A percentile compares a stretch with the other conserved stretches of the same genome.
These are phyloP conservation scores for Conopomorpha cramerella DNA, from an alignment of 1,140 invertebrate genomes.

Conservation along the genomic window DNA sequence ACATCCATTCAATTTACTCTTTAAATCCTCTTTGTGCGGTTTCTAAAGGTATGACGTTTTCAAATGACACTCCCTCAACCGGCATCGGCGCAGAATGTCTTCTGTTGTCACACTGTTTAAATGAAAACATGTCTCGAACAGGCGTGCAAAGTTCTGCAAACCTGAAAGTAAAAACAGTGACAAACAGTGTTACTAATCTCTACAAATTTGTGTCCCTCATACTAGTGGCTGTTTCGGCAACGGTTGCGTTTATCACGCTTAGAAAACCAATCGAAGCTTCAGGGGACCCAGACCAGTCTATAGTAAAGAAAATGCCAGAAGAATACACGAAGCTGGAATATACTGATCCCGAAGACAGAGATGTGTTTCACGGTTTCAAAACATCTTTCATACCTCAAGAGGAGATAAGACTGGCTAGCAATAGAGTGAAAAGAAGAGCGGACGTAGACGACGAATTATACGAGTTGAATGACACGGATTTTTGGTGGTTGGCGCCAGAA, in stretches of 20 bases:
- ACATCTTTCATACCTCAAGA: constrained; percentile 42
- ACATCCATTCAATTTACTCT: no score
- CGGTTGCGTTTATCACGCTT: constrained; percentile 20
- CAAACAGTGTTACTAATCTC: constrained; percentile 31
- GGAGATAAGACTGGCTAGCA: constrained; percentile 24
- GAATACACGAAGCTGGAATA: constrained; percentile 30
- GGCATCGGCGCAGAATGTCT: no score
- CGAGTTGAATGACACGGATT: constrained; percentile 20
- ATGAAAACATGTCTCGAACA: no score
- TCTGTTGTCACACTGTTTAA: no score
- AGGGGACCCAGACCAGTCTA: constrained; percentile 33
- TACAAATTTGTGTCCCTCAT: constrained; percentile 22
- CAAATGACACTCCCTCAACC: no score
- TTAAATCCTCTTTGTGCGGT: no score
- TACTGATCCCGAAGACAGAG: constrained; percentile 39
- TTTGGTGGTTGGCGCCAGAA: constrained; percentile 17
- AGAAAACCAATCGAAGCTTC: constrained; percentile 22
- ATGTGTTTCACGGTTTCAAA: constrained; percentile 42
- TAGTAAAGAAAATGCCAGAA: constrained; percentile 32
- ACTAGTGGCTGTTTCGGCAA: constrained; percentile 11
- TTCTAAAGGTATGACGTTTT: no score
- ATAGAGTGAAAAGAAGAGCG: constrained; percentile 20
- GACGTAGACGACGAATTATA: constrained; percentile 7
- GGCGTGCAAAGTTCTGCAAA: no score
- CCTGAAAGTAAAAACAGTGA: constrained; percentile 23